Conservation (phyloP, 2,888 invertebrate species). For the Tetragonisca angustula region DNA sequence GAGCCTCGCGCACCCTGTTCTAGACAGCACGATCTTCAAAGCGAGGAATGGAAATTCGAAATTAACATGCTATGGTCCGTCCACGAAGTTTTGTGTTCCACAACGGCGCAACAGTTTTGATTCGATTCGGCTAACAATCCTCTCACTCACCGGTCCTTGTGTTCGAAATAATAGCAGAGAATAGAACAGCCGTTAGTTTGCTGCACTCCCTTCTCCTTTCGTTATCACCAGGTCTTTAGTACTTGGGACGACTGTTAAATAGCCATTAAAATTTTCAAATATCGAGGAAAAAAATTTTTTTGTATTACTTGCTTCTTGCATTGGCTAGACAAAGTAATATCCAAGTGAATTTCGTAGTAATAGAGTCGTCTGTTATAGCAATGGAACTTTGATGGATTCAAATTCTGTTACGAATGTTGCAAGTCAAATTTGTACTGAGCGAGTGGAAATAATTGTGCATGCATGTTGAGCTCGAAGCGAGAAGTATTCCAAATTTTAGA, state of each 20-base stretch:
- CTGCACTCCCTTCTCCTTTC: too few relatives aligned
- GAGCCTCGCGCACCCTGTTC: conserved; percentile 20
- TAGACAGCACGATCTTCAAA: conserved; percentile 53
- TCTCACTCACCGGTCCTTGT: background rate
- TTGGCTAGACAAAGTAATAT: background rate
- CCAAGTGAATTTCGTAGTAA: background rate
- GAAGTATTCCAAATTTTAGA: background rate
- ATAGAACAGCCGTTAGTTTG: too few relatives aligned
- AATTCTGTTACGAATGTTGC: too few relatives aligned
- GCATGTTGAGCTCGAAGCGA: background rate
- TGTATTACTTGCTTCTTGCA: background rate
- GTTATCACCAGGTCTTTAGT: background rate
- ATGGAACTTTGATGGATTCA: too few relatives aligned
- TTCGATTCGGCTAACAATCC: background rate
- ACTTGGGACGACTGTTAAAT: background rate
- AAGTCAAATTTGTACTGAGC: background rate
- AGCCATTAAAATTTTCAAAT: too few relatives aligned
- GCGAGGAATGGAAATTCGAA: conserved; percentile 46
- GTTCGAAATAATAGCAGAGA: background rate
- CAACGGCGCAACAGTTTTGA: background rate
- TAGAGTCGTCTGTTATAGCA: too few relatives aligned
- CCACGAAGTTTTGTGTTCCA: conserved; percentile 46
- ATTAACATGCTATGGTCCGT: conserved; percentile 59
- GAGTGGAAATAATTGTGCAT: background rate
- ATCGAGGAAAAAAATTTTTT: background rate